Percentiles rank a stretch among this genome's conserved stretches.
Evolutionary conservation across 2,797 vertebrate species (phyloP).

Genomic region (Gouania willdenowi): DNA sequence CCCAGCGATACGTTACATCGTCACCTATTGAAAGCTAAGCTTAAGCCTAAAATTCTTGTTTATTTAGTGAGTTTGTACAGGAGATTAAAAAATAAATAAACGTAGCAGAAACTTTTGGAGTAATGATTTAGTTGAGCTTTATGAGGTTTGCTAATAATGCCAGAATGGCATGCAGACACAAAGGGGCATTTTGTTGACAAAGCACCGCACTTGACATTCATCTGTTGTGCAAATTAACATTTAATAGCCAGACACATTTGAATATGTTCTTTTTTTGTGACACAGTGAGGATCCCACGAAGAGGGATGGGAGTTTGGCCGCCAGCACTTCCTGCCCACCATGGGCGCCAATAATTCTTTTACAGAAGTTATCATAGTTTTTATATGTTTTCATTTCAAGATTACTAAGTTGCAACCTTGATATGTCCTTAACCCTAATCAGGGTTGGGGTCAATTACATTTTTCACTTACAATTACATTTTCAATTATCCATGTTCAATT

Average conservation of each 20-base stretch:
- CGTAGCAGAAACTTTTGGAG: conserved; percentile 14
- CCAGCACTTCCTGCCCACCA: conserved; percentile 53
- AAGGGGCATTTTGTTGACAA: conserved; percentile 63
- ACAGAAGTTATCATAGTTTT: conserved; percentile 43
- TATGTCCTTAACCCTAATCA: no score
- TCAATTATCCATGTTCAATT: no score
- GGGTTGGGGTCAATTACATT: no score
- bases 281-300: conserved; percentile 55
- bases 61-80: background rate
- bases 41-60: no score
- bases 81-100: background rate
- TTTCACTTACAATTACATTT: no score
- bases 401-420: no score
- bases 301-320: conserved; percentile 61
- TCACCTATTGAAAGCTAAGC: conserved; percentile 4
- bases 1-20: no score
- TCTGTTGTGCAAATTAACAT: conserved; percentile 74
- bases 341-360: conserved; percentile 65
- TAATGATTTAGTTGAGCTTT: conserved; percentile 11
- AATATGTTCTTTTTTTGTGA: conserved; percentile 65
- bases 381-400: no score
- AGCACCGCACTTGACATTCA: conserved; percentile 59
- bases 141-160: conserved; percentile 27
- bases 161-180: conserved; percentile 44
- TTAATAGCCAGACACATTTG: conserved; percentile 72